These are phyloP conservation scores for Tursiops truncatus DNA, from an alignment of 2,113 vertebrate species.

Conservation along the genomic window DNA sequence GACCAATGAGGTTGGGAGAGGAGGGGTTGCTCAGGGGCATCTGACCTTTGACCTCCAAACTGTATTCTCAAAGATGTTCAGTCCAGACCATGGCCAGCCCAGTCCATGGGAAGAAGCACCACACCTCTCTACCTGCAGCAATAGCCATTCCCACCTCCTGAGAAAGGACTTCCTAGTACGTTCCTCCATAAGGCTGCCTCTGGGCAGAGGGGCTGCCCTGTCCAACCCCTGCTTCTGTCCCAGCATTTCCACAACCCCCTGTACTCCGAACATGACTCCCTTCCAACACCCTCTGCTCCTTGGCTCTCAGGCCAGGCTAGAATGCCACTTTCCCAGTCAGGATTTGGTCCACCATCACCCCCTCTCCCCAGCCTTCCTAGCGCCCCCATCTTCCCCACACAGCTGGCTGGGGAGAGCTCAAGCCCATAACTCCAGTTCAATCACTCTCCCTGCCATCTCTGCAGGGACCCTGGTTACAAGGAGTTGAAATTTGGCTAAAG, in stretches of 20 bases:
- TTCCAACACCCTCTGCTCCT: neutral
- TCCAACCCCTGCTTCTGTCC: neutral
- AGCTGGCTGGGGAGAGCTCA: neutral
- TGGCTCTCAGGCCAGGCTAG: neutral
- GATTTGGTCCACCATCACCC: neutral
- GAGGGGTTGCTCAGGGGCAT: neutral
- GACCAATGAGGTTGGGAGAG: neutral
- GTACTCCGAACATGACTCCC: neutral
- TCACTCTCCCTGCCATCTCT: neutral
- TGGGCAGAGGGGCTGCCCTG: neutral
- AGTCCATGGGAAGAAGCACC: neutral
- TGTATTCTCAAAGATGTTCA: neutral
- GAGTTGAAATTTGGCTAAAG: constrained; percentile 73
- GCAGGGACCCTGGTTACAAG: constrained; percentile 61
- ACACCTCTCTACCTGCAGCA: neutral
- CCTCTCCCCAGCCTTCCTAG: neutral
- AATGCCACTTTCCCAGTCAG: neutral
- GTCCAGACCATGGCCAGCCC: neutral
- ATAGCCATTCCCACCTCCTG: neutral
- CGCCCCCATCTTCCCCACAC: neutral
- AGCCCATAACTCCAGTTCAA: constrained; percentile 47
- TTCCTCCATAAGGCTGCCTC: neutral
- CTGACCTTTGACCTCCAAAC: neutral
- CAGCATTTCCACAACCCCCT: neutral
- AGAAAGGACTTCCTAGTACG: neutral